Base-by-base conservation (phyloP, 2,888 invertebrate genomes). In the Chymomyza amoena region DNA sequence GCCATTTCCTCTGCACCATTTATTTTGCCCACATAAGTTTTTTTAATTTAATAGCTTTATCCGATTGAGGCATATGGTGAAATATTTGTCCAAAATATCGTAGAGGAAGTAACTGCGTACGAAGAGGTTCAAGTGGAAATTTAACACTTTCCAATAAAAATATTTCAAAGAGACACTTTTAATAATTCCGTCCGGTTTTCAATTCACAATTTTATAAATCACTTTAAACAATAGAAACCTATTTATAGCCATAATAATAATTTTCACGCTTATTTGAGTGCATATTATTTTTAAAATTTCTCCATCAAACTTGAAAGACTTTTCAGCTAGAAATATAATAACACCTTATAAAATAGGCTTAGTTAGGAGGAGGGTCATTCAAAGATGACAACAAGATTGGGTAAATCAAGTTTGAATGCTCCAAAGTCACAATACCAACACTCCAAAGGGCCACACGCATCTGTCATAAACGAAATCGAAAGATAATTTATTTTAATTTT, bases 401-500 rank as follows among this genome's bases (percentile, higher is more conserved):
- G 39, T 13, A 45, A 45, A 45, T 45, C 39, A 45, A 2, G 54
- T 54, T 54, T 54, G 16, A 54, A 18, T 15, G 15, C 16, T 16
- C 6, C 25, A 57, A 25, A 45, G 18, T 20, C 70, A 69, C 51
- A 73, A 68, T 64, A 57, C 32, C 69, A 61, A 61, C 60, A 51
- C 60, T 56, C 50, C 36, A 61, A 59, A 28, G 57, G 64, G 36
- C 36, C 72, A 67, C 68, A 69, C 68, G 64, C 76, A 83, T 77
- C 79, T 86, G 83, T 81, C 84, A 72, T 67, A 70, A 77, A 61
- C 68, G 75, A 76, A 79, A 76, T 78, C 76, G 72, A 67, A 81
- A 72, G 80, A 84, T 84, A 79, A 86, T 86, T 84, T 84, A 83
- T 86, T 76, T 63, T 81, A 86, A 84, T 81, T 69, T 75, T 72